These are phyloP conservation scores for Calidris pugnax DNA, from an alignment of 2,113 vertebrate genomes.

Conservation along the genomic window DNA sequence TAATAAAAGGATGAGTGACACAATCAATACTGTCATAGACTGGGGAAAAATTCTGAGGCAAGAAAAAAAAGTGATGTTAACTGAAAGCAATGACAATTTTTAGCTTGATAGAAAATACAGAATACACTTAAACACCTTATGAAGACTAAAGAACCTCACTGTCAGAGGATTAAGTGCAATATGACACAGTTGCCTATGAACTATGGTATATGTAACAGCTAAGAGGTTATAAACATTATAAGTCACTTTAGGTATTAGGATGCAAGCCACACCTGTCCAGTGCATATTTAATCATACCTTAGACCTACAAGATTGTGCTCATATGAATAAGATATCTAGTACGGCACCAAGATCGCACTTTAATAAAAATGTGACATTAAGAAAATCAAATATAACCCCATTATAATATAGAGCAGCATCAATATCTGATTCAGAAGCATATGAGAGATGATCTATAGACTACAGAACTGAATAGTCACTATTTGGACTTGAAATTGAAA, in stretches of 20 bases:
- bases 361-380: conserved; percentile 67
- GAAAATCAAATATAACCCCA: conserved; percentile 54
- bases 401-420: conserved; percentile 31
- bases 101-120: conserved; percentile 31
- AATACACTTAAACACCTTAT: neutral
- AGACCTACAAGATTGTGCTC: neutral
- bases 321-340: conserved; percentile 54
- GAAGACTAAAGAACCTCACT: neutral
- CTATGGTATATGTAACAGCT: neutral
- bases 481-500: neutral
- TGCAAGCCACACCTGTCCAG: conserved; percentile 40
- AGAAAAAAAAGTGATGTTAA: neutral
- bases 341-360: conserved; percentile 34
- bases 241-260: neutral
- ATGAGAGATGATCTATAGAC: conserved; percentile 6
- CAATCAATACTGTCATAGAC: conserved; percentile 15
- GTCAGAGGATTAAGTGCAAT: neutral
- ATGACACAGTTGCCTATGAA: neutral
- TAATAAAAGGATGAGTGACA: conserved; percentile 33
- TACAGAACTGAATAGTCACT: conserved; percentile 2
- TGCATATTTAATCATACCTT: conserved; percentile 54
- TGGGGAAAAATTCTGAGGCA: neutral
- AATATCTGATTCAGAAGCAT: conserved; percentile 53
- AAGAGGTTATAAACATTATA: neutral
- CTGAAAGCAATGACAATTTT: neutral